Conservation (phyloP, 2,797 vertebrate genomes). For the Falco biarmicus region DNA sequence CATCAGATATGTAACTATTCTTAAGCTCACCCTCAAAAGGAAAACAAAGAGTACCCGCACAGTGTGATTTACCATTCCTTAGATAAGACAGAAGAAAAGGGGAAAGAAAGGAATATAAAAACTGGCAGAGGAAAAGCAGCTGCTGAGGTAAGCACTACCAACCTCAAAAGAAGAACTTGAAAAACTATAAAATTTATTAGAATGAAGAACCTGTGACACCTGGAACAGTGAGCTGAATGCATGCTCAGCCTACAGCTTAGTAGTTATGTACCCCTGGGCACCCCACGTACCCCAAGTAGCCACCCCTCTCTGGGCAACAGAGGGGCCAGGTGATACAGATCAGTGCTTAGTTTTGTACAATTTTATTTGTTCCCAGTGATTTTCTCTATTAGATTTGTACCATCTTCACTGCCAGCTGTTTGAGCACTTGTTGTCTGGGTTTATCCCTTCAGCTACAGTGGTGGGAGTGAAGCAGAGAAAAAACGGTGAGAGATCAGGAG, state of each 20-base stretch:
- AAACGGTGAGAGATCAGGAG: neutral
- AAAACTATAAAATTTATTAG: neutral
- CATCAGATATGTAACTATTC: neutral
- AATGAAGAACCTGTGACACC: neutral
- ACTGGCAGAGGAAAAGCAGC: neutral
- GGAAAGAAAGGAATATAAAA: neutral
- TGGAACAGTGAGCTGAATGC: neutral
- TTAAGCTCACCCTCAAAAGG: neutral
- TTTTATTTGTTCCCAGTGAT: neutral
- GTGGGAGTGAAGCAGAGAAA: neutral
- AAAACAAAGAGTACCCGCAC: neutral
- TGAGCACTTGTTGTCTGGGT: neutral
- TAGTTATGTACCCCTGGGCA: neutral
- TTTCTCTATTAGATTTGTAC: neutral
- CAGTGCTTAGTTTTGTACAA: neutral
- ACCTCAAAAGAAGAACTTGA: neutral
- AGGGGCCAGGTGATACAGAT: neutral
- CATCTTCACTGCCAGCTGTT: neutral
- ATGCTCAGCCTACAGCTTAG: rapidly evolving
- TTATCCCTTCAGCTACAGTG: neutral
- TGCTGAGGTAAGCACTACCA: neutral
- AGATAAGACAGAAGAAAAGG: neutral
- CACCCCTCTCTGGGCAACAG: neutral
- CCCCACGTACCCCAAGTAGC: too few relatives aligned
- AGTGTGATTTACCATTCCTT: neutral